Evolutionary conservation across 2,113 vertebrate genomes (phyloP).

Genomic region (Uria lomvia): DNA sequence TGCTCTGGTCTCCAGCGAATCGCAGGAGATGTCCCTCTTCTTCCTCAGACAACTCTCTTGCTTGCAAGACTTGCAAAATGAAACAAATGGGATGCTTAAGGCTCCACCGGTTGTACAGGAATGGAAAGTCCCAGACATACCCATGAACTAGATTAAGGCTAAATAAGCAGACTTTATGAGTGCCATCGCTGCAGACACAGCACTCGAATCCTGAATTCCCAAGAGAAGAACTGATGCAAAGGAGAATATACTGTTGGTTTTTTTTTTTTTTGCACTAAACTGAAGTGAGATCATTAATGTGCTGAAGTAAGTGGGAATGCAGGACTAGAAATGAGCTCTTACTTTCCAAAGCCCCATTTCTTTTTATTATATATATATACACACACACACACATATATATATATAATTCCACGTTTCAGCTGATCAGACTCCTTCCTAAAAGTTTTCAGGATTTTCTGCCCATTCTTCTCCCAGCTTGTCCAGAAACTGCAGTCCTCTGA

Average conservation of each 20-base stretch:
- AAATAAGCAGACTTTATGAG: not conserved
- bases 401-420: not conserved
- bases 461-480: not conserved
- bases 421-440: not conserved
- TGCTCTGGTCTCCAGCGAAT: not conserved
- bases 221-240: not conserved
- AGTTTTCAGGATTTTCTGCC: not conserved
- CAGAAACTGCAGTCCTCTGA: not conserved
- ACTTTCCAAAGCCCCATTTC: not conserved
- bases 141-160: not conserved
- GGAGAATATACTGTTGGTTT: not conserved
- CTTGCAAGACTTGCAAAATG: not conserved
- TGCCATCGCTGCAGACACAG: not conserved
- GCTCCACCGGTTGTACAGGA: not conserved
- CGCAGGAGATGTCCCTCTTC: fast-evolving
- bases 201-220: not conserved
- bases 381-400: not conserved
- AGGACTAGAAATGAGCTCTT: not conserved
- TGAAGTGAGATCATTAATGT: not conserved
- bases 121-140: not conserved
- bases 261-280: not conserved
- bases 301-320: not conserved
- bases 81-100: not conserved
- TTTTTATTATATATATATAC: not conserved
- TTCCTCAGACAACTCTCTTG: not conserved